These are phyloP conservation scores for Aporrectodea caliginosa DNA, from an alignment of 1,140 invertebrate species.

Conservation along the genomic window DNA sequence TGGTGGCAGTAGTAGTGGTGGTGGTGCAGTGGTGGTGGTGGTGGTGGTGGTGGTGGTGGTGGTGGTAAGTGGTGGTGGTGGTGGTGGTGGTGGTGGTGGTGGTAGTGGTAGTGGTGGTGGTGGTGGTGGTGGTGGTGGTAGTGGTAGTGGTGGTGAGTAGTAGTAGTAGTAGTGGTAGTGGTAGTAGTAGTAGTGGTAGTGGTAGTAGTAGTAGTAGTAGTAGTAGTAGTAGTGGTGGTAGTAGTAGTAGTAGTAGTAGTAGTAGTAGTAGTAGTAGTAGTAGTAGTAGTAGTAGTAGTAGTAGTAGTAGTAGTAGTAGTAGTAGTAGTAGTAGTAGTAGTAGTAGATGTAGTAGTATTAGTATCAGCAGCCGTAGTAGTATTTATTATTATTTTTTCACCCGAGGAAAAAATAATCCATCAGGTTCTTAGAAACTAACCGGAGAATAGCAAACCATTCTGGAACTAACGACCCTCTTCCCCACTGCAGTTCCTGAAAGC, in stretches of 20 bases:
- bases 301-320: background rate
- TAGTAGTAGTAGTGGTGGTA: background rate
- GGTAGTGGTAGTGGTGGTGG: background rate
- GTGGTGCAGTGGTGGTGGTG: background rate
- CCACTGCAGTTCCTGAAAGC: no score
- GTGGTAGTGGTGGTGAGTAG: background rate
- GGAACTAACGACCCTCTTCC: no score
- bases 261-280: background rate
- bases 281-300: background rate
- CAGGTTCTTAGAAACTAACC: no score
- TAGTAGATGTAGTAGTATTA: background rate
- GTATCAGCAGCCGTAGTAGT: background rate
- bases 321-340: background rate
- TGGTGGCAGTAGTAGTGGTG: background rate
- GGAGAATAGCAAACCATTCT: no score
- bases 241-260: background rate
- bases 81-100: background rate
- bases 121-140: background rate
- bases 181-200: background rate
- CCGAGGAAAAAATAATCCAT: no score
- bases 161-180: background rate
- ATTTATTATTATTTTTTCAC: no score
- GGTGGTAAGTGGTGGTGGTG: background rate
- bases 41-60: background rate
- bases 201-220: background rate